These are phyloP conservation scores for Orthonevra nobilis DNA, from an alignment of 2,888 invertebrate genomes.

Conservation along the genomic window DNA sequence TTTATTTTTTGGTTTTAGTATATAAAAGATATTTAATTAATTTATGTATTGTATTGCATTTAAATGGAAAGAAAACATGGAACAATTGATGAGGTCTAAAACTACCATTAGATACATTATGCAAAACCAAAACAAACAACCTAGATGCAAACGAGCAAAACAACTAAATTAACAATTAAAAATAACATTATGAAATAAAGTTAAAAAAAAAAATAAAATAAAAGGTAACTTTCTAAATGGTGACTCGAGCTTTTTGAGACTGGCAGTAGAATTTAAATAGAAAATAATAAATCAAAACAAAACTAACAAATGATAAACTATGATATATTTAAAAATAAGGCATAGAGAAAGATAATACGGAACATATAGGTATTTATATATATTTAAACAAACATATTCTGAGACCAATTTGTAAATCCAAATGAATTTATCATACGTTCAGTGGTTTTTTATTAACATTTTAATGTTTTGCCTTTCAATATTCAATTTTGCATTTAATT, in stretches of 20 bases:
- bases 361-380: constrained; percentile 69
- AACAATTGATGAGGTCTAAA: constrained; percentile 66
- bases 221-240: constrained; percentile 71
- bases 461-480: not conserved
- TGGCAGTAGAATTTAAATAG: constrained; percentile 80
- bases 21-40: constrained; percentile 31
- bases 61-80: constrained; percentile 49
- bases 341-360: constrained; percentile 65
- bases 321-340: constrained; percentile 60
- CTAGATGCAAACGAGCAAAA: constrained; percentile 64
- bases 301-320: constrained; percentile 61
- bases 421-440: constrained; percentile 64
- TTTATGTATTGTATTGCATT: constrained; percentile 48
- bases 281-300: constrained; percentile 69
- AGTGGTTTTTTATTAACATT: constrained; percentile 26
- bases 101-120: constrained; percentile 49
- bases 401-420: constrained; percentile 71
- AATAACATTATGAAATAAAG: constrained; percentile 66
- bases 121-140: constrained; percentile 35
- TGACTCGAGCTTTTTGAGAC: constrained; percentile 81
- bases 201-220: constrained; percentile 60
- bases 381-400: constrained; percentile 68
- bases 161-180: constrained; percentile 71
- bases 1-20: constrained; percentile 26
- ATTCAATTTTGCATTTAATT: not conserved